These are phyloP conservation scores for Megaceryle alcyon DNA, from an alignment of 2,797 vertebrate species.

Conservation along the genomic window DNA sequence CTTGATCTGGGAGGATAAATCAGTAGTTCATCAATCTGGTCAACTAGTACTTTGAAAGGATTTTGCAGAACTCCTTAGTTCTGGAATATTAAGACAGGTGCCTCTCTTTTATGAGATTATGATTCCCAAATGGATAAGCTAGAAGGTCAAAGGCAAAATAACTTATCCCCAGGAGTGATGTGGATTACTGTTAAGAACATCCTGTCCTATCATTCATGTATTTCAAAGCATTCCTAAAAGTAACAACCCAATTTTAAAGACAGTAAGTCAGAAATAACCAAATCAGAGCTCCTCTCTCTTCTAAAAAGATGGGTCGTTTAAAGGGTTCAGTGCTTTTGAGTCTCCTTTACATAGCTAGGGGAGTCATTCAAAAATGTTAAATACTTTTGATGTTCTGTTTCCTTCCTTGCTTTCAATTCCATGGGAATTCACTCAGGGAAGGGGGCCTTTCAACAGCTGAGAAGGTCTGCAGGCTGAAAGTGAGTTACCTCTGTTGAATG, in stretches of 20 bases:
- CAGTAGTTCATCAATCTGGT: not conserved
- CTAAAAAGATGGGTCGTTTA: not conserved
- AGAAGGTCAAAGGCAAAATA: conserved; percentile 2
- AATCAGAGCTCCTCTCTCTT: not conserved
- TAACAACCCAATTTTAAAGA: not conserved
- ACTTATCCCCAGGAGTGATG: not conserved
- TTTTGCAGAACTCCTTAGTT: conserved; percentile 25
- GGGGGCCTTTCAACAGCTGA: not conserved
- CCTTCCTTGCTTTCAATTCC: not conserved
- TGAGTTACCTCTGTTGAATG: not conserved
- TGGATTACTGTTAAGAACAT: not conserved
- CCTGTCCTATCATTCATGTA: not conserved
- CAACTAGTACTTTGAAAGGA: conserved; percentile 2
- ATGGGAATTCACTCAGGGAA: not conserved
- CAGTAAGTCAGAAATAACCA: not conserved
- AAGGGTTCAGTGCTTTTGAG: not conserved
- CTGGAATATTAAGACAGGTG: conserved; percentile 23
- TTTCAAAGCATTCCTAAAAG: conserved; percentile 24
- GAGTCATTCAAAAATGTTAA: not conserved
- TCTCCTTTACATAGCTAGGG: not conserved
- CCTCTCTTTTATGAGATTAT: not conserved
- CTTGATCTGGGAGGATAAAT: conserved; percentile 21
- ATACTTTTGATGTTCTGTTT: not conserved
- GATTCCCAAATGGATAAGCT: conserved; percentile 11
- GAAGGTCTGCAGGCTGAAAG: not conserved